These are phyloP conservation scores for Tetragnatha montana DNA, from an alignment of 2,888 invertebrate genomes.

Conservation along the genomic window DNA sequence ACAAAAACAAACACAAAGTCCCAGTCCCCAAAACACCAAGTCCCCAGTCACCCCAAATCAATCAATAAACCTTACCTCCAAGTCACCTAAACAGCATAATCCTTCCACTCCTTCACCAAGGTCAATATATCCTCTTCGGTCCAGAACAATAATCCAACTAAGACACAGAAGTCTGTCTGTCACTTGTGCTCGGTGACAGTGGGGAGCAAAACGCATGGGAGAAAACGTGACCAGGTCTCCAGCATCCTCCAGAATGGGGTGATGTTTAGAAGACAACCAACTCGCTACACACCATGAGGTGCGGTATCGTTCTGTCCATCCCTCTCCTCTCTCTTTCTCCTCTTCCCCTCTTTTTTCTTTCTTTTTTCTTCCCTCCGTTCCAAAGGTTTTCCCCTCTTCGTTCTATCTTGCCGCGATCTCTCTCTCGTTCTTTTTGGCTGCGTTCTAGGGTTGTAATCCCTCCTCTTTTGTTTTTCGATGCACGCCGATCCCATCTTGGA, in stretches of 20 bases:
- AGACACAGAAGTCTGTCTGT: no score
- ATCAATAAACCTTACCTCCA: no score
- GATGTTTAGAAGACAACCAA: conserved; percentile 49
- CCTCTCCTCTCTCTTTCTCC: not conserved
- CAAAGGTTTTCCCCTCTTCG: conserved; percentile 50
- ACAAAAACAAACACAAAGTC: no score
- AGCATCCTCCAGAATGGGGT: conserved; percentile 7
- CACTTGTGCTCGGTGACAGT: not conserved
- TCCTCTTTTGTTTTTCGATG: not conserved
- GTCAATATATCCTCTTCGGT: no score
- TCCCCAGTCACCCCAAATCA: no score
- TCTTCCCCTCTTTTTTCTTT: conserved; percentile 15
- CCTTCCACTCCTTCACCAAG: no score
- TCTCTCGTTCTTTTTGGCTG: conserved; percentile 30
- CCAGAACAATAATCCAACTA: no score
- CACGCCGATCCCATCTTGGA: not conserved
- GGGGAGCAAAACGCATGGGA: conserved; percentile 23
- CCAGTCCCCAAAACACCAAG: no score
- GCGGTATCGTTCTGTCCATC: conserved; percentile 49
- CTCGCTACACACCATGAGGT: conserved; percentile 43
- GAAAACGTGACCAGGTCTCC: conserved; percentile 51
- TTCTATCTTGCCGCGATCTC: conserved; percentile 45
- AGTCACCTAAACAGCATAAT: no score
- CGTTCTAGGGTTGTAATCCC: conserved; percentile 52
- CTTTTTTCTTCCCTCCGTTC: conserved; percentile 40